Conservation (phyloP, 2,113 vertebrate species). For the Podocnemis expansa region DNA sequence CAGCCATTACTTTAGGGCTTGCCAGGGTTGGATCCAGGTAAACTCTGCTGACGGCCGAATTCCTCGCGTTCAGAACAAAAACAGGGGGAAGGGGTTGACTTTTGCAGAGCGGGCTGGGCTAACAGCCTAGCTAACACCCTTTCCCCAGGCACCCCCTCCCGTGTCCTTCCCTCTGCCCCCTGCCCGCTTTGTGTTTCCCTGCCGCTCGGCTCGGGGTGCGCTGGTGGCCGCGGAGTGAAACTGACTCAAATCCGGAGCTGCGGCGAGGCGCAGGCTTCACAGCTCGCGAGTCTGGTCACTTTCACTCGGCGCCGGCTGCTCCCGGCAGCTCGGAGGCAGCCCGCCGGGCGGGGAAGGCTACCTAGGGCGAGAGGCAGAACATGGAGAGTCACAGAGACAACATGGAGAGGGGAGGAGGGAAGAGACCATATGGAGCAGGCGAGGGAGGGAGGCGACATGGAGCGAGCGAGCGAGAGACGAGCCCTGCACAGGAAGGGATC, state of each 20-base stretch:
- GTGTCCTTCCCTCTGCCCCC: accelerated
- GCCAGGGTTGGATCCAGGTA: slow-evolving; percentile 59
- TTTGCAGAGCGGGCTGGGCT: neutral
- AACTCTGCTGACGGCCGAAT: slow-evolving; percentile 45
- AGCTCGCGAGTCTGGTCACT: neutral
- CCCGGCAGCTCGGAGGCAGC: neutral
- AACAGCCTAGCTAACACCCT: neutral
- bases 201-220: neutral
- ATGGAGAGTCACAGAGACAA: slow-evolving; percentile 15
- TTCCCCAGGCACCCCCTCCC: neutral
- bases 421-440: neutral
- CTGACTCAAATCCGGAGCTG: neutral
- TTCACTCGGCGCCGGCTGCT: neutral
- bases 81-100: neutral
- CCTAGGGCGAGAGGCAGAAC: neutral
- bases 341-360: neutral
- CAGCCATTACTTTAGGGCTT: slow-evolving; percentile 61
- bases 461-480: neutral
- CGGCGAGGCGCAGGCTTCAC: neutral
- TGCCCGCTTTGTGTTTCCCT: neutral
- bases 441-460: slow-evolving; percentile 41
- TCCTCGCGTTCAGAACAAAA: neutral
- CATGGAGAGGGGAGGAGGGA: slow-evolving; percentile 1
- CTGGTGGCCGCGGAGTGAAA: neutral
- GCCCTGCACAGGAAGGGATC: neutral